Percentiles rank a stretch among this genome's conserved stretches.
Conservation (phyloP, 2,888 invertebrate species). For the Amblyjoppa fuscipennis region DNA sequence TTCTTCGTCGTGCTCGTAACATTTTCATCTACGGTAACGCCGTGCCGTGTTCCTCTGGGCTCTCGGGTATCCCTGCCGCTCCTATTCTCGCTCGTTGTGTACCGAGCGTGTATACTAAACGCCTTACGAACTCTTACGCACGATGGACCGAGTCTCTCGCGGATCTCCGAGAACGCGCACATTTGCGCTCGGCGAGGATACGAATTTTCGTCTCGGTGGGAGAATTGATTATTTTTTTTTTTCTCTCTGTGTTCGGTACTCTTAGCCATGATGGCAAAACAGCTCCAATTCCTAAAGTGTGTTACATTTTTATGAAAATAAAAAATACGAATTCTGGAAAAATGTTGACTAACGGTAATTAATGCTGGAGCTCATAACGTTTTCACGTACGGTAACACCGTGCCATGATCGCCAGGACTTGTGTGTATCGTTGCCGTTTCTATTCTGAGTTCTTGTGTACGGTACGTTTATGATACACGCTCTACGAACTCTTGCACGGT, state of each 20-base stretch:
- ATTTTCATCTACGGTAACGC: not conserved
- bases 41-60: not conserved
- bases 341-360: too few species aligned
- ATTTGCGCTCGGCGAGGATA: slow-evolving; percentile 3
- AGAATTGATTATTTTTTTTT: not conserved
- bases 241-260: not conserved
- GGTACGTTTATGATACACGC: too few species aligned
- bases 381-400: not conserved
- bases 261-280: not conserved
- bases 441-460: too few species aligned
- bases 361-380: not conserved
- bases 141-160: slow-evolving; percentile 20
- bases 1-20: slow-evolving; percentile 24
- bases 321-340: too few species aligned
- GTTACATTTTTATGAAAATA: too few species aligned
- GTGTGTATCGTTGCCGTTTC: not conserved
- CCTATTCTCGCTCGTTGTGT: slow-evolving; percentile 8
- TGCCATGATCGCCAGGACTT: not conserved
- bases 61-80: slow-evolving; percentile 14
- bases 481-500: not conserved
- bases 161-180: not conserved
- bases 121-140: not conserved
- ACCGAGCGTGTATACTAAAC: not conserved
- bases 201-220: not conserved
- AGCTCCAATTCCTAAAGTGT: too few species aligned